These are phyloP conservation scores for Oreortyx pictus DNA, from an alignment of 2,797 vertebrate species.

Conservation along the genomic window DNA sequence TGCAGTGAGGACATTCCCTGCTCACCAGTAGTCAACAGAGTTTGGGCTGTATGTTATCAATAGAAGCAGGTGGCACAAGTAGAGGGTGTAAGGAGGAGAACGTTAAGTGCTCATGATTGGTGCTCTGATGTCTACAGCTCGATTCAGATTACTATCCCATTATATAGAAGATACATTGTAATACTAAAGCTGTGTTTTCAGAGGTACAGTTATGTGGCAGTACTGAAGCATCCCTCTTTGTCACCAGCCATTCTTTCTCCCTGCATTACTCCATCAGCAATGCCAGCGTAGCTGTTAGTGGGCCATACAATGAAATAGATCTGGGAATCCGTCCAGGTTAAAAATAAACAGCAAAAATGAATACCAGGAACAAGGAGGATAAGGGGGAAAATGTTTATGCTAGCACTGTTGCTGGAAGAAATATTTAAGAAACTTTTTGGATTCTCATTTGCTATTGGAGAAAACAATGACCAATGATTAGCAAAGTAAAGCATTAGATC, in stretches of 20 bases:
- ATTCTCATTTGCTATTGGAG: background rate
- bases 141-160: background rate
- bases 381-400: constrained; percentile 30
- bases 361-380: constrained; percentile 36
- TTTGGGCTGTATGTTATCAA: constrained; percentile 33
- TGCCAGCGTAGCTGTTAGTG: constrained; percentile 32
- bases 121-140: constrained; percentile 5
- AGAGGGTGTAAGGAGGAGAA: background rate
- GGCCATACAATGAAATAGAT: constrained; percentile 45
- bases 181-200: constrained; percentile 44
- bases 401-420: constrained; percentile 14
- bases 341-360: constrained; percentile 68
- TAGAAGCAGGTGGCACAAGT: constrained; percentile 45
- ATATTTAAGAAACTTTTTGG: background rate
- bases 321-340: constrained; percentile 52
- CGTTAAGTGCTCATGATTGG: background rate
- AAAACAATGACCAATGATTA: background rate
- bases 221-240: constrained; percentile 31
- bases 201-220: background rate
- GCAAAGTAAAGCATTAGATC: background rate
- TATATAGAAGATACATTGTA: constrained; percentile 27
- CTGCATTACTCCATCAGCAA: constrained; percentile 8
- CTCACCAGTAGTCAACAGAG: constrained; percentile 37
- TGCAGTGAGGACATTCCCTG: constrained; percentile 22
- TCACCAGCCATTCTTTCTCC: constrained; percentile 39